phyloP scores from a whole-genome alignment of 2,113 vertebrate species.

The Burhinus oedicnemus region DNA sequence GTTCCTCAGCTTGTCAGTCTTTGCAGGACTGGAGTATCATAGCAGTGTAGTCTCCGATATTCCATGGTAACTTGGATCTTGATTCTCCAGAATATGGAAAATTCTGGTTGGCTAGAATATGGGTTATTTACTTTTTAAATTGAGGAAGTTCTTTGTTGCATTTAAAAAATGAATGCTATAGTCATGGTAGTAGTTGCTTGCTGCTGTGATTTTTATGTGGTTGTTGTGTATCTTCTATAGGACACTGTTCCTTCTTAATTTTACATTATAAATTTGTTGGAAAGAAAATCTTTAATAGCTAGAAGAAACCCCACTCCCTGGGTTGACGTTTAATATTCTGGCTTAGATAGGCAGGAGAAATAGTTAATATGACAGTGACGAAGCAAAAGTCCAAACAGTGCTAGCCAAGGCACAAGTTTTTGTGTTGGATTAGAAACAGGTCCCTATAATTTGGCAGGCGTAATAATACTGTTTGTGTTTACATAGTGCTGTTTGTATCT shows the following conservation, averaged over 20 bases:
- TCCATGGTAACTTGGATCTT: not conserved
- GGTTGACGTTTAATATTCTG: not conserved
- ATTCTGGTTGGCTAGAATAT: not conserved
- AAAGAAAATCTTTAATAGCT: not conserved
- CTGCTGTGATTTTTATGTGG: not conserved
- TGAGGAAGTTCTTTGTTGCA: not conserved
- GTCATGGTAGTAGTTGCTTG: not conserved
- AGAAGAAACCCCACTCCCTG: not conserved
- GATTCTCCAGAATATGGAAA: not conserved
- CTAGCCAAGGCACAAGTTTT: not conserved
- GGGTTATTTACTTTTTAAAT: not conserved
- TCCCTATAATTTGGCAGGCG: not conserved
- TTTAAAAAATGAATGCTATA: not conserved
- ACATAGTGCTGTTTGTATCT: not conserved
- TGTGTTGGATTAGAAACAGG: not conserved
- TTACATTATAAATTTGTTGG: not conserved
- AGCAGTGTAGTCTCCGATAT: not conserved
- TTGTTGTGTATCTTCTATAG: not conserved
- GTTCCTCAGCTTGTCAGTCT: not conserved
- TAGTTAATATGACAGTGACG: not conserved
- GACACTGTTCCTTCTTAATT: not conserved
- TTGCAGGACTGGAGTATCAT: not conserved
- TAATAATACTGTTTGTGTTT: not conserved
- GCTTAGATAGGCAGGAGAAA: not conserved
- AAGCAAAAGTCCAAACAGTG: not conserved